These are phyloP conservation scores for Otolemur garnettii DNA, from an alignment of 2,113 vertebrate genomes.

Conservation along the genomic window DNA sequence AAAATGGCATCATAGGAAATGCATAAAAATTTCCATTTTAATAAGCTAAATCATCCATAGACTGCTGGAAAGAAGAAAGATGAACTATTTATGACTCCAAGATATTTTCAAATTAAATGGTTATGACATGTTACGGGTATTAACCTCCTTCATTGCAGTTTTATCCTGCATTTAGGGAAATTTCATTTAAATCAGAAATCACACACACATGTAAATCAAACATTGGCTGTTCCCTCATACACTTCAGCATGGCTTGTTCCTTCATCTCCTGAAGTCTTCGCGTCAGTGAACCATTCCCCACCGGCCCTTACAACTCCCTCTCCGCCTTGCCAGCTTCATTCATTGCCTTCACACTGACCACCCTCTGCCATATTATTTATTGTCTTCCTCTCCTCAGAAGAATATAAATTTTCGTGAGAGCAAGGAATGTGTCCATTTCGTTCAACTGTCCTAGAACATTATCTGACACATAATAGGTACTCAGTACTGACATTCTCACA, in stretches of 20 bases:
- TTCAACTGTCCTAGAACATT: background rate
- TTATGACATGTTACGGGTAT: background rate
- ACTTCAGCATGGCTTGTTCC: background rate
- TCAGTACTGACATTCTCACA: background rate
- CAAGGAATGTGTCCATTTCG: background rate
- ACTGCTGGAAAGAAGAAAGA: conserved; percentile 40
- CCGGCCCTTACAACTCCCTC: background rate
- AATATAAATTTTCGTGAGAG: background rate
- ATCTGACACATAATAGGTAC: background rate
- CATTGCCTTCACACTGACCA: background rate
- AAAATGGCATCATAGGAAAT: conserved; percentile 66
- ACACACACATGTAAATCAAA: background rate
- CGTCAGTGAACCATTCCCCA: background rate
- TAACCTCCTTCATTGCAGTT: background rate
- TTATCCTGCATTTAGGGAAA: background rate
- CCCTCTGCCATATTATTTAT: background rate
- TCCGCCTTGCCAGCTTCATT: background rate
- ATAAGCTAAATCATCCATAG: conserved; percentile 2
- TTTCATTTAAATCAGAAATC: conserved; percentile 33
- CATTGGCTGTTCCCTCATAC: background rate
- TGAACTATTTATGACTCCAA: background rate
- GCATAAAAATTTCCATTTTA: conserved; percentile 57
- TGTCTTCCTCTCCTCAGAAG: background rate
- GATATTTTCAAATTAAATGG: conserved; percentile 37
- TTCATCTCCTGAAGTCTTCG: background rate